phyloP scores from a whole-genome alignment of 1,140 invertebrate species.

The Nomia melanderi region DNA sequence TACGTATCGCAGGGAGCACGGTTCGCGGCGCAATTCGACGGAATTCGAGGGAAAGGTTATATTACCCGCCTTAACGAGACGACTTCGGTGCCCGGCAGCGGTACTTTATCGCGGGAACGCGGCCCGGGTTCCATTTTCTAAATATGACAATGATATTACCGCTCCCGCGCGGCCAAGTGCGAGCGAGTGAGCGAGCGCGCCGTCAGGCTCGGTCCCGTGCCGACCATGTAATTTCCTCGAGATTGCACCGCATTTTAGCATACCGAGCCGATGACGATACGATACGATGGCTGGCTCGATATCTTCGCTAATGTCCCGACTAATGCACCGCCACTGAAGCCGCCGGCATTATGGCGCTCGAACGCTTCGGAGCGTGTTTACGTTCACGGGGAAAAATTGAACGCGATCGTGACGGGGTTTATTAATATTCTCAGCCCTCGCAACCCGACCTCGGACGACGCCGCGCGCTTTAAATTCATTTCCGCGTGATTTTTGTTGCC shows the following conservation, averaged over 20 bases:
- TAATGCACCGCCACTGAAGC: slow-evolving; percentile 50
- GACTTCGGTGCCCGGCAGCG: neutral
- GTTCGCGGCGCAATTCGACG: neutral
- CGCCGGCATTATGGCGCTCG: neutral
- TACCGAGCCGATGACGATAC: slow-evolving; percentile 51
- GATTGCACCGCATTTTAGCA: slow-evolving; percentile 61
- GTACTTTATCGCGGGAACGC: slow-evolving; percentile 8
- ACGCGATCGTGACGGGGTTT: neutral
- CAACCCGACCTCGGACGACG: too few relatives aligned
- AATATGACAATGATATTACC: slow-evolving; percentile 49
- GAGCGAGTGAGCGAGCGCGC: neutral
- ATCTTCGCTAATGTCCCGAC: slow-evolving; percentile 62
- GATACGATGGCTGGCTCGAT: slow-evolving; percentile 56
- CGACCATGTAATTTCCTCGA: slow-evolving; percentile 54
- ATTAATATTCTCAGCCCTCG: too few relatives aligned
- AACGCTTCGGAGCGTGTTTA: slow-evolving; percentile 16
- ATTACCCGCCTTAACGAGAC: slow-evolving; percentile 3
- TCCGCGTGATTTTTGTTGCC: too few relatives aligned
- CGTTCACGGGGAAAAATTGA: neutral
- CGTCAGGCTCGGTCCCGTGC: neutral
- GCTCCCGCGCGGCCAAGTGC: too few relatives aligned
- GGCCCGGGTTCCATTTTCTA: slow-evolving; percentile 22
- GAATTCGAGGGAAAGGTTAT: slow-evolving; percentile 2
- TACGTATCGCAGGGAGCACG: neutral
- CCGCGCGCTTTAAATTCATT: too few relatives aligned